phyloP scores from a whole-genome alignment of 53 echinoderm and acorn worm genomes.

The Apostichopus leukothele region DNA sequence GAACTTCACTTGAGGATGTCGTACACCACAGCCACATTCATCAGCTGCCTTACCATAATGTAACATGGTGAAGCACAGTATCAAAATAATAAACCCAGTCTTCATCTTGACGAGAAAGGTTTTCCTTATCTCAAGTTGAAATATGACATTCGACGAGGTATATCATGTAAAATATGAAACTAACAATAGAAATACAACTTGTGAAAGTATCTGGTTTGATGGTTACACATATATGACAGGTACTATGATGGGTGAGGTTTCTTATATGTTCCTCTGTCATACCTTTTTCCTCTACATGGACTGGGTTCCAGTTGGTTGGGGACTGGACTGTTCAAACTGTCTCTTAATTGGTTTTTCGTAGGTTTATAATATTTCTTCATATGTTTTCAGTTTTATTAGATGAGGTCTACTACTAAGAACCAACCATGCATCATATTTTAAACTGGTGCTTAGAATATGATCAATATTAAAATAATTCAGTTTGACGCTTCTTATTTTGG shows the following conservation, averaged over 20 bases:
- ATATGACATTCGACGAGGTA: not conserved
- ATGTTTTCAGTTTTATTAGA: too few relatives aligned
- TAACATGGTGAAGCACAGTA: constrained; percentile 15
- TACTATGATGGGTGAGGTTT: not conserved
- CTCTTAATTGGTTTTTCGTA: too few relatives aligned
- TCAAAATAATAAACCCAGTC: not conserved
- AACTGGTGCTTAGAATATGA: not conserved
- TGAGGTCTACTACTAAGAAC: not conserved
- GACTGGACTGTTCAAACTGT: too few relatives aligned
- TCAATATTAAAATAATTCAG: not conserved
- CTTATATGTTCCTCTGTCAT: not conserved
- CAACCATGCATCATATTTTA: not conserved
- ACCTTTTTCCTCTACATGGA: not conserved
- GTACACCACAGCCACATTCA: constrained; percentile 49
- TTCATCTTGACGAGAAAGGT: not conserved
- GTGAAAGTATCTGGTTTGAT: too few relatives aligned
- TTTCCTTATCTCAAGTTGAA: not conserved
- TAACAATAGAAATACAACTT: not conserved
- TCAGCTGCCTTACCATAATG: not conserved
- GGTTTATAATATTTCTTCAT: too few relatives aligned
- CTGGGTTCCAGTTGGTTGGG: not conserved
- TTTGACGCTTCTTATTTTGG: not conserved
- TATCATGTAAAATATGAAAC: not conserved
- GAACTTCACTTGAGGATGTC: constrained; percentile 55
- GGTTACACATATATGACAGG: not conserved